Conservation (phyloP, 2,888 invertebrate genomes). For the Chrysomela aeneicollis region DNA sequence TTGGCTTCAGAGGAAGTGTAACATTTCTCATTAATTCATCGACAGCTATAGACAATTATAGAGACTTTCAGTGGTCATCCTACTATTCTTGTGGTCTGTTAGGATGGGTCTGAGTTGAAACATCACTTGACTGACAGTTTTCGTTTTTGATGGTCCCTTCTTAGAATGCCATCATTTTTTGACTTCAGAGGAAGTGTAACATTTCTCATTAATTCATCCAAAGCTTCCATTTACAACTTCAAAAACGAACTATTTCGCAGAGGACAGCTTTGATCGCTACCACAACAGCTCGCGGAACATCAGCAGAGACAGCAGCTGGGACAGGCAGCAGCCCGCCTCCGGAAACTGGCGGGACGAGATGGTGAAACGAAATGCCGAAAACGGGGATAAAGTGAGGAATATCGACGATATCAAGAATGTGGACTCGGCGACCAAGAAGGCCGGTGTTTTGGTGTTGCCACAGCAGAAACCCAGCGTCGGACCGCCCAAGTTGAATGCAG, state of each 20-base stretch:
- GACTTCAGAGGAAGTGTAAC: too few species aligned
- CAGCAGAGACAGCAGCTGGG: slow-evolving; percentile 63
- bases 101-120: too few species aligned
- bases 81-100: too few species aligned
- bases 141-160: too few species aligned
- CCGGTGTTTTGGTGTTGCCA: slow-evolving; percentile 57
- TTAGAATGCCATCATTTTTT: too few species aligned
- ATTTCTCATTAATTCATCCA: too few species aligned
- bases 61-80: too few species aligned
- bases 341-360: slow-evolving; percentile 53
- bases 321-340: slow-evolving; percentile 54
- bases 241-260: slow-evolving; percentile 18
- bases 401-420: slow-evolving; percentile 43
- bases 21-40: too few species aligned
- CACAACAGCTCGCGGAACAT: slow-evolving; percentile 47
- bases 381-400: slow-evolving; percentile 43
- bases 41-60: too few species aligned
- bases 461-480: slow-evolving; percentile 41
- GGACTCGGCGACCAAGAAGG: slow-evolving; percentile 48
- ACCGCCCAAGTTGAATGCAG: slow-evolving; percentile 8
- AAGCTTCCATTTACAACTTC: background rate
- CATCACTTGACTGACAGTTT: too few species aligned
- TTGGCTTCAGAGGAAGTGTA: too few species aligned
- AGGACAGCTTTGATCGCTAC: slow-evolving; percentile 53
- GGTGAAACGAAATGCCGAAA: slow-evolving; percentile 36